A percentile compares a stretch with the other conserved stretches of the same genome.
Evolutionary conservation across 2,888 invertebrate genomes (phyloP).

Genomic region (Phrixothrix hirtus): DNA sequence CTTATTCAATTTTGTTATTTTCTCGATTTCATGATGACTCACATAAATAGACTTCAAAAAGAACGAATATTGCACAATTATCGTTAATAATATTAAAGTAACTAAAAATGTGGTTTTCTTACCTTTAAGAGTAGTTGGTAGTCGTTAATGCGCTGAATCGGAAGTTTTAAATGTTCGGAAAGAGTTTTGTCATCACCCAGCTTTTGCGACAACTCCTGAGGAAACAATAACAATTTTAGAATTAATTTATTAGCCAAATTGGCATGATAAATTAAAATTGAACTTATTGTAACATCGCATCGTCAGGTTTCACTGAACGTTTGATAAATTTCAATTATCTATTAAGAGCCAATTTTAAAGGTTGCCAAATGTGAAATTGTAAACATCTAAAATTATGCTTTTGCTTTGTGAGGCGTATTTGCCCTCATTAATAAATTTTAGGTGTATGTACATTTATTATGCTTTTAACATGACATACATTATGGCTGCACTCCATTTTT

Average conservation of each 20-base stretch:
- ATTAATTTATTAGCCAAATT: background rate
- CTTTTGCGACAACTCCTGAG: constrained; percentile 80
- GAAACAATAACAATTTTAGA: constrained; percentile 38
- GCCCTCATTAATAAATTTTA: background rate
- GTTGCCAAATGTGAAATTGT: constrained; percentile 21
- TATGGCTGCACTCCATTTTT: no score
- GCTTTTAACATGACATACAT: no score
- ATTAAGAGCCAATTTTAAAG: constrained; percentile 7
- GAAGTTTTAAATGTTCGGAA: constrained; percentile 88
- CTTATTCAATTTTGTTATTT: no score
- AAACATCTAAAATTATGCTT: constrained; percentile 18
- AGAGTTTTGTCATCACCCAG: constrained; percentile 88
- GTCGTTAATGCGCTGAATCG: constrained; percentile 94
- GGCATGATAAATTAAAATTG: background rate
- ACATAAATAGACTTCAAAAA: no score
- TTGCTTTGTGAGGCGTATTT: no score
- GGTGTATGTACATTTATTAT: no score
- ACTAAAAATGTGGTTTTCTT: no score
- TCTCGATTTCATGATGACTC: no score
- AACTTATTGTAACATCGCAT: background rate
- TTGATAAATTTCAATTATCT: constrained; percentile 10
- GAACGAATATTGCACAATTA: no score
- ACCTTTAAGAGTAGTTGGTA: constrained; percentile 94
- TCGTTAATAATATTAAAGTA: no score
- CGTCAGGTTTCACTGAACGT: constrained; percentile 8